Evolutionary conservation across 2,113 vertebrate species (phyloP), one percentile per base, ranked within the genome.

Genomic region (Arothron firmamentum): DNA sequence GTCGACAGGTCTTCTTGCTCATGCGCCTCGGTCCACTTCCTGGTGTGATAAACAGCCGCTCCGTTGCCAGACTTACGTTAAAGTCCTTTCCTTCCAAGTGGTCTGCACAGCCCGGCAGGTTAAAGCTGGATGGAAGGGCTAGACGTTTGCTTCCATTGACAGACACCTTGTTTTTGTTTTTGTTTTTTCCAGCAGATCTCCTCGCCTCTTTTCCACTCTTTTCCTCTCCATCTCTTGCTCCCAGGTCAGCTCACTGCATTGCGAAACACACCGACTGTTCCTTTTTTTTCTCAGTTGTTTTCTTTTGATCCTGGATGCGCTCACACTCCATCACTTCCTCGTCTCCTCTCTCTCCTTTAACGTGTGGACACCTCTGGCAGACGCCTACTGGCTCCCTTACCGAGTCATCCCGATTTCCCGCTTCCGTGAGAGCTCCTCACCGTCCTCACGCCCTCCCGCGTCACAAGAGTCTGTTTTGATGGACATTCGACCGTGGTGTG

Each of bases 1-100:
- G 3, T 17, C 16, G 43, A 45, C 43, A 45, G 43, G 13, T 45
- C 43, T 45, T 45, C 43, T 45, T 17, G 43, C 43, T 4, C 18
- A 20, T 16, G 0, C 23, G 38, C 21, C 6, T 34, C n/a, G 38
- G 18, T 41, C 48, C 20, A 13, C 5, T 16, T 19, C 28, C 52
- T 31, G 14, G 51, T 41, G 57, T 74, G 53, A 68, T 68, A 50
- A 80, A 78, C 56, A 16, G 47, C 56, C 41, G 52, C 5, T 47
- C 50, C 59, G 0, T 34, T 48, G 52, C 25, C 64, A 45, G 54
- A 69, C 51, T 6, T 60, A 58, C 78, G 77, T 72, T 85, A 74
- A 80, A 79, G 1, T 85, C 71, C 74, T 17, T 4, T 72, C 31
- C 65, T 74, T 67, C 64, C 69, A 57, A 63, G 50, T 5, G 18